phyloP scores from a whole-genome alignment of 92 coral and sea anemone genomes.

The Galaxea fascicularis region DNA sequence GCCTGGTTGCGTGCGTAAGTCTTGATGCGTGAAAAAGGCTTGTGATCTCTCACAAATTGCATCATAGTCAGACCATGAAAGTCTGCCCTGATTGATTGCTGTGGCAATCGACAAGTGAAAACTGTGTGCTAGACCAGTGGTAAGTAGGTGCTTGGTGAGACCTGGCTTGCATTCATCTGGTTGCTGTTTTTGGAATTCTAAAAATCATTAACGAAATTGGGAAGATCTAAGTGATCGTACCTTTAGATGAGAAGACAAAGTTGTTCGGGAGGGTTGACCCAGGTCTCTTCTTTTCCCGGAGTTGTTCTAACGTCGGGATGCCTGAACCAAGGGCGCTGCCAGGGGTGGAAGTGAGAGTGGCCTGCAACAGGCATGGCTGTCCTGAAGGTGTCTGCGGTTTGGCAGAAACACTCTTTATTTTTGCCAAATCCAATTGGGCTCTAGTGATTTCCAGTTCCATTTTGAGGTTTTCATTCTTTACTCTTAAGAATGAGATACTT shows the following conservation, averaged over 20 bases:
- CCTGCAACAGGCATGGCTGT: neutral
- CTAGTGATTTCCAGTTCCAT: no score
- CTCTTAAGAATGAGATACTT: no score
- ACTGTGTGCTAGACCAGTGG: slow-evolving; percentile 44
- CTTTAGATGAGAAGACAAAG: slow-evolving; percentile 53
- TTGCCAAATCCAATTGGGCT: no score
- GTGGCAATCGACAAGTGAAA: no score
- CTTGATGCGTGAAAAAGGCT: slow-evolving; percentile 55
- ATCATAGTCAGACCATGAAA: slow-evolving; percentile 13
- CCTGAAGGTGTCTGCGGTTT: no score
- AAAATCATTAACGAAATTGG: slow-evolving; percentile 51
- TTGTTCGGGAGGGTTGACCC: slow-evolving; percentile 36
- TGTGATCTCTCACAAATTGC: slow-evolving; percentile 39
- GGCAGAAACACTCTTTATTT: no score
- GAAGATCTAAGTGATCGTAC: slow-evolving; percentile 55
- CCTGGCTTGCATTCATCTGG: slow-evolving; percentile 22
- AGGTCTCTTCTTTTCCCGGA: slow-evolving; percentile 40
- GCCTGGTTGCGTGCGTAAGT: slow-evolving; percentile 21
- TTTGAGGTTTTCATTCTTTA: no score
- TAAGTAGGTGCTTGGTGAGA: slow-evolving; percentile 34
- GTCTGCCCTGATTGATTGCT: no score
- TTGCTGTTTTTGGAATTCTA: slow-evolving; percentile 43
- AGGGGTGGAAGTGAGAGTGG: no score
- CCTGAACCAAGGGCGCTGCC: no score
- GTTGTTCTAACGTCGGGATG: no score